These are phyloP conservation scores for Eriosoma lanigerum DNA, from an alignment of 1,140 invertebrate species.

Conservation along the genomic window DNA sequence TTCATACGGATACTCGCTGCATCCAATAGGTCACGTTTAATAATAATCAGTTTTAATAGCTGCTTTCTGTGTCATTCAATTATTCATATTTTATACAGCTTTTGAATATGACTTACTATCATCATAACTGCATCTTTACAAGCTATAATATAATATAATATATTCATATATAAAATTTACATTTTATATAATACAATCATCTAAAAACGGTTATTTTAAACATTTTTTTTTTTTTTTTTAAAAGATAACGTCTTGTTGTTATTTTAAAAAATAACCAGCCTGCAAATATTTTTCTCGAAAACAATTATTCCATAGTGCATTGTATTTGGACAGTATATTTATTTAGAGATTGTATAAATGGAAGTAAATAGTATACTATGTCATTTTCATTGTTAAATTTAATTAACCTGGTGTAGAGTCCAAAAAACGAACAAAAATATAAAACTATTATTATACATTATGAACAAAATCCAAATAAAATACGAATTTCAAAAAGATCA, in stretches of 20 bases:
- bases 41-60: background rate
- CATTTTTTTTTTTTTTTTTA: too few relatives aligned
- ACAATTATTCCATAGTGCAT: background rate
- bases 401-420: background rate
- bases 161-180: too few relatives aligned
- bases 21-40: background rate
- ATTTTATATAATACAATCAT: too few relatives aligned
- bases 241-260: too few relatives aligned
- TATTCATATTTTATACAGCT: background rate
- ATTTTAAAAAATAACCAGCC: background rate
- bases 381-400: background rate
- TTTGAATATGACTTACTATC: background rate
- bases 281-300: background rate
- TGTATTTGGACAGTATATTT: conserved; percentile 1
- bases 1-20: background rate
- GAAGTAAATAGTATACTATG: background rate
- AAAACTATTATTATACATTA: background rate
- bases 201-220: too few relatives aligned
- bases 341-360: background rate
- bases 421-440: background rate
- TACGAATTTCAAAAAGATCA: background rate
- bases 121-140: background rate
- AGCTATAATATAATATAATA: too few relatives aligned
- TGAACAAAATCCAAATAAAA: background rate
- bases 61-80: background rate